Evolutionary conservation across 2,888 invertebrate genomes (phyloP).

Genomic region (Nephrotoma appendiculata): DNA sequence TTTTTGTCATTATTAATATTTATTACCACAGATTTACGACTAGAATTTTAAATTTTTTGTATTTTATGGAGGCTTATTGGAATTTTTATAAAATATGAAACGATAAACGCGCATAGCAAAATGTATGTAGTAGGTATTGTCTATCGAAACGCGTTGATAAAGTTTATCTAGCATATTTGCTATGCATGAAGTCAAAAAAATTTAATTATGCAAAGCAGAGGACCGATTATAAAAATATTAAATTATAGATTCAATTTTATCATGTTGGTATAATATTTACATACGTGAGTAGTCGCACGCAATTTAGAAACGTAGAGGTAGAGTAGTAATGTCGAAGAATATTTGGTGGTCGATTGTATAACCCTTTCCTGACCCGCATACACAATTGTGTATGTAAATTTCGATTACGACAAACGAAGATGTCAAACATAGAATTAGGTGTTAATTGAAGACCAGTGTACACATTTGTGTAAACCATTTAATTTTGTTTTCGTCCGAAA

Average conservation of each 20-base stretch:
- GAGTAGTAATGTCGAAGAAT: not conserved
- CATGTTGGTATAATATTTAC: not conserved
- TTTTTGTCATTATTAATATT: not conserved
- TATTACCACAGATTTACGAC: not conserved
- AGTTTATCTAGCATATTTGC: not conserved
- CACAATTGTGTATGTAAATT: too few species aligned
- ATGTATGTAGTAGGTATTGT: not conserved
- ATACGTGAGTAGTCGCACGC: not conserved
- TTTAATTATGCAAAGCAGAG: not conserved
- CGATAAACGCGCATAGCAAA: not conserved
- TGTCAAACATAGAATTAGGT: too few species aligned
- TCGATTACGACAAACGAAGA: too few species aligned
- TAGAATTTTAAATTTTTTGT: not conserved
- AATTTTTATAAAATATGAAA: not conserved
- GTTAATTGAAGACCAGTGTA: too few species aligned
- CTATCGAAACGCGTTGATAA: not conserved
- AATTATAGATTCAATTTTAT: not conserved
- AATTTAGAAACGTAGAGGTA: not conserved
- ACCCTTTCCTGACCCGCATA: too few species aligned
- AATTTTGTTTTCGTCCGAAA: too few species aligned
- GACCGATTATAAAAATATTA: not conserved
- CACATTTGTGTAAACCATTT: too few species aligned
- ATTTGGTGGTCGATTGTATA: too few species aligned
- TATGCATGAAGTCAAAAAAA: not conserved
- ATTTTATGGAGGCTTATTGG: not conserved